phyloP scores from a whole-genome alignment of 1,140 invertebrate genomes.

The Sinonovacula constricta region DNA sequence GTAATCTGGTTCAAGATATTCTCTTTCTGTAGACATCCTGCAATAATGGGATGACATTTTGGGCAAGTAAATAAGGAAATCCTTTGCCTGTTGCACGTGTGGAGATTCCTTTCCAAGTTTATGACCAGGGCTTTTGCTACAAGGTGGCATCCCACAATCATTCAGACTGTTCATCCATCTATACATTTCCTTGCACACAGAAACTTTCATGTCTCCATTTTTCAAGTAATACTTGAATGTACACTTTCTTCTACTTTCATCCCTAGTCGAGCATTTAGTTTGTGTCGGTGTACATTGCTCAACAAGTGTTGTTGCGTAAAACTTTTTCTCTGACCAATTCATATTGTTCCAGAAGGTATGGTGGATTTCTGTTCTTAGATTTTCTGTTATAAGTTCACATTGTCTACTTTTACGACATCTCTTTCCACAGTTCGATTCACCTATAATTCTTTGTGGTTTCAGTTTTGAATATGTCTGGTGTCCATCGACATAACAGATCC shows the following conservation, averaged over 20 bases:
- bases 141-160: background rate
- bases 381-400: constrained; percentile 4
- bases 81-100: background rate
- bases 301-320: background rate
- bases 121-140: background rate
- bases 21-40: background rate
- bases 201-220: constrained; percentile 1
- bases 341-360: background rate
- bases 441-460: background rate
- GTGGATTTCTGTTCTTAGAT: constrained; percentile 1
- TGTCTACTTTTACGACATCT: background rate
- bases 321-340: background rate
- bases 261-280: background rate
- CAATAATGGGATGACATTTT: constrained; percentile 33
- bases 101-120: background rate
- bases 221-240: constrained; percentile 11
- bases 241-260: constrained; percentile 26
- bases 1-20: constrained; percentile 21
- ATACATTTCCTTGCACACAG: constrained; percentile 14
- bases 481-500: background rate
- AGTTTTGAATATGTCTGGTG: background rate
- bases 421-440: background rate
- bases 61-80: background rate
- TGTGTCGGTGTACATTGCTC: background rate
- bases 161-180: background rate